Evolutionary conservation across 64 coral and sea anemone genomes (phyloP).

Genomic region (Cladopsammia gracilis): DNA sequence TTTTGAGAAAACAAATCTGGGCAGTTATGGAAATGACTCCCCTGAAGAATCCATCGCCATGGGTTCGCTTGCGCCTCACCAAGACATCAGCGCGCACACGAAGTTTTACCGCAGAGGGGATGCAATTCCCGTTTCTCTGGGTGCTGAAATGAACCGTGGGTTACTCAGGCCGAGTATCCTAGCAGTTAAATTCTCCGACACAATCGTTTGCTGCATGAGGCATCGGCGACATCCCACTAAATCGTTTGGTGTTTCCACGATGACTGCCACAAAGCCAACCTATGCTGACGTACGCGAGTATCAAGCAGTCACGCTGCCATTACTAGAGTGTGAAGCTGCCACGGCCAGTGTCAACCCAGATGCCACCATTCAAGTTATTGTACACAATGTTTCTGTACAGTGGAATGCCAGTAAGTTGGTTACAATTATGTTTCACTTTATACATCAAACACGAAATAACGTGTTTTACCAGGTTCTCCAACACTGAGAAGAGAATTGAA

Average conservation of each 20-base stretch:
- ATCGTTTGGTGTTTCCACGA: constrained; percentile 37
- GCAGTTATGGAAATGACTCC: background rate
- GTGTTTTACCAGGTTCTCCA: background rate
- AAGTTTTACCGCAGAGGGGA: constrained; percentile 31
- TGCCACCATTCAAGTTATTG: constrained; percentile 8
- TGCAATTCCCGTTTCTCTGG: constrained; percentile 8
- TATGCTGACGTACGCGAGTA: constrained; percentile 59
- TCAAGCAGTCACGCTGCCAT: constrained; percentile 48
- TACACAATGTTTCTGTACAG: constrained; percentile 30
- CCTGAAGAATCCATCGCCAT: constrained; percentile 36
- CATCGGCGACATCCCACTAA: constrained; percentile 58
- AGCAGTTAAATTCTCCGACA: constrained; percentile 26
- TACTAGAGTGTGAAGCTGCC: constrained; percentile 61
- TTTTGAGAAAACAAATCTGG: background rate
- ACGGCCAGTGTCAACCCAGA: constrained; percentile 28
- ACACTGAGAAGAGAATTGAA: no score
- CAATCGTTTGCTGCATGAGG: constrained; percentile 46
- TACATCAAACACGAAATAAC: no score
- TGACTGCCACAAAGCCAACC: background rate
- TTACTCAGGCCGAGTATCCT: constrained; percentile 59
- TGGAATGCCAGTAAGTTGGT: constrained; percentile 34
- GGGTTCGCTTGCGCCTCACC: background rate
- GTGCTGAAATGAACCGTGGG: constrained; percentile 34
- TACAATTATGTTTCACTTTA: background rate
- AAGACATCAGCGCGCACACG: constrained; percentile 18